A percentile compares a stretch with the other conserved stretches of the same genome.
phyloP scores from a whole-genome alignment of 2,113 vertebrate genomes.

The Megalops atlanticus region DNA sequence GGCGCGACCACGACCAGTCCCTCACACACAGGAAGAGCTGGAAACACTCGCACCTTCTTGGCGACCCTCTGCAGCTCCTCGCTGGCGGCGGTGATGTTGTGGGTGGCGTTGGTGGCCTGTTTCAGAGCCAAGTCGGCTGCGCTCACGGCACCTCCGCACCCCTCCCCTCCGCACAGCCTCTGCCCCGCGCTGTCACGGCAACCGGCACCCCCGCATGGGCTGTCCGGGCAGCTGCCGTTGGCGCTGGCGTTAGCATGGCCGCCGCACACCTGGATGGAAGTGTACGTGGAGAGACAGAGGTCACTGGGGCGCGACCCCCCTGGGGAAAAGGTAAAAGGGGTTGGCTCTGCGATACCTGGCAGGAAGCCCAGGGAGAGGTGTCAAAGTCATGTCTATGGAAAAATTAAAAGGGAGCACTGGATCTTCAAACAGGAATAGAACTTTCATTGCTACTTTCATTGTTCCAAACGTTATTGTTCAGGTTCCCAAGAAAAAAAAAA shows the following conservation, averaged over 20 bases:
- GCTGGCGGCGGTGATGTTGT: slow-evolving; percentile 60
- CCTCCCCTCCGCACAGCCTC: slow-evolving; percentile 66
- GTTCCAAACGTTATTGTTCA: no score
- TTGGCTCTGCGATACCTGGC: not conserved
- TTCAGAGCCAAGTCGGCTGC: slow-evolving; percentile 60
- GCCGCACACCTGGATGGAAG: slow-evolving; percentile 66
- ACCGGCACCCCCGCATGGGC: slow-evolving; percentile 75
- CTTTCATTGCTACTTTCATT: no score
- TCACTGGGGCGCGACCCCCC: not conserved
- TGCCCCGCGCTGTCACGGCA: slow-evolving; percentile 66
- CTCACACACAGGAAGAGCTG: not conserved
- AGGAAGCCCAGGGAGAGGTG: not conserved
- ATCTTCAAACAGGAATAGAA: not conserved
- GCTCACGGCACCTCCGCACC: slow-evolving; percentile 73
- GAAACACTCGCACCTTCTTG: slow-evolving; percentile 67
- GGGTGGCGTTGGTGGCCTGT: slow-evolving; percentile 49
- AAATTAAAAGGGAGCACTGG: not conserved
- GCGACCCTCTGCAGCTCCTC: slow-evolving; percentile 64
- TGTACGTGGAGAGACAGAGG: not conserved
- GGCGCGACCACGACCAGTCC: no score
- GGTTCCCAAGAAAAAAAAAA: not conserved
- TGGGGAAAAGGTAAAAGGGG: not conserved
- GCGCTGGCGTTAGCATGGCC: slow-evolving; percentile 49
- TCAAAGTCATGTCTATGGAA: not conserved
- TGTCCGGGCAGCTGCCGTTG: slow-evolving; percentile 63